These are phyloP conservation scores for Saguinus midas DNA, from an alignment of 2,113 vertebrate species.

Conservation along the genomic window DNA sequence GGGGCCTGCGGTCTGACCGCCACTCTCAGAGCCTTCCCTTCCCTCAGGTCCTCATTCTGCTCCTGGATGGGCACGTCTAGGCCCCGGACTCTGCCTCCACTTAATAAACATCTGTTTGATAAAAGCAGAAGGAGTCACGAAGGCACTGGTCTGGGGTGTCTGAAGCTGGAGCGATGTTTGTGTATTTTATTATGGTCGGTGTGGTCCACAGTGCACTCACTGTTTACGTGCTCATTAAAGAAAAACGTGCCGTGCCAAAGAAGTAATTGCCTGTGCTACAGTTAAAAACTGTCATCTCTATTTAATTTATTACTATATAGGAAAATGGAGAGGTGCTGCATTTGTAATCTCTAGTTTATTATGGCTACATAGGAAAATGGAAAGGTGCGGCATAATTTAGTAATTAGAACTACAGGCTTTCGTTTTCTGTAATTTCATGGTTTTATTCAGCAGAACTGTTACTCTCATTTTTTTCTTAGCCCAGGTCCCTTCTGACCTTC, in stretches of 20 bases:
- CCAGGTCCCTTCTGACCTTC: constrained; percentile 72
- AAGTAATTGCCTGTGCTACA: constrained; percentile 11
- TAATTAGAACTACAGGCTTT: constrained; percentile 66
- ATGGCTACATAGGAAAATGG: constrained; percentile 43
- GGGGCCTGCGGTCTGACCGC: too few relatives aligned
- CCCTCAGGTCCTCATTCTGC: too few relatives aligned
- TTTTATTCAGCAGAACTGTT: constrained; percentile 66
- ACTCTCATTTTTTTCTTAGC: constrained; percentile 60
- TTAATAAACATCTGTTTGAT: not conserved
- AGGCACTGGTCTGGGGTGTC: not conserved
- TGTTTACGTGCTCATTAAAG: constrained; percentile 47
- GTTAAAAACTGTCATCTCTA: constrained; percentile 38
- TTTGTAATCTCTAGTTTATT: too few relatives aligned
- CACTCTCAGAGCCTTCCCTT: too few relatives aligned
- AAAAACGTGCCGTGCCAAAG: constrained; percentile 31
- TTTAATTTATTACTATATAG: constrained; percentile 62
- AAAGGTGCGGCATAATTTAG: constrained; percentile 68
- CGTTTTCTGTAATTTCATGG: constrained; percentile 59
- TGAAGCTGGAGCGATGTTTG: not conserved
- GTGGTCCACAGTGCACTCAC: not conserved
- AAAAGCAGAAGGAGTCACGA: not conserved
- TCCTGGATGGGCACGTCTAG: fast-evolving
- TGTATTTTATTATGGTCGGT: not conserved
- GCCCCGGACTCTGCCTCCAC: too few relatives aligned
- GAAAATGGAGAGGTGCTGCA: constrained; percentile 1